Evolutionary conservation across 2,797 vertebrate genomes (phyloP), one percentile per base, ranked within the genome.

Genomic region (Alectoris magna): DNA sequence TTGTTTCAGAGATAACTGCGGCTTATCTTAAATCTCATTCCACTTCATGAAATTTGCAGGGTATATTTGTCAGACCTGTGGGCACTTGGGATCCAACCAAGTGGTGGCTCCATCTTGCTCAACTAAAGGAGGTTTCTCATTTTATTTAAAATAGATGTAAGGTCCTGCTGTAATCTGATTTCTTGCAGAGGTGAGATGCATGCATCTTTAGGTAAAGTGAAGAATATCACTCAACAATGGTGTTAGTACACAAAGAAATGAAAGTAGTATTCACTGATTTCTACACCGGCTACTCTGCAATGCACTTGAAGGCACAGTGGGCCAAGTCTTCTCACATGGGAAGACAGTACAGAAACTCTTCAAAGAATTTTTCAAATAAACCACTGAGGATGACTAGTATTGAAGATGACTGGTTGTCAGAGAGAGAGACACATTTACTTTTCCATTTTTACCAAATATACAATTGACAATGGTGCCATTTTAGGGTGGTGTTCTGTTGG

Each of bases 321-420:
- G 41, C 7, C 48, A 84, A 70, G 19, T 43, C 34, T 75, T 87
- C 55, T 79, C 48, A 59, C 36, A 31, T 83, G 43, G 24, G 56
- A 77, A 41, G 58, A 82, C 29, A 94, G 53, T 13, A 71, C 18
- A 76, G 26, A 87, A 53, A 22, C 6, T 79, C 10, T 60, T 85
- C 39, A 73, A 79, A 79, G 11, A 11, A 71, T 84, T 93, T 90
- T 93, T 80, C 39, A 87, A 60, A 76, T 62, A 92, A 89, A 84
- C 8, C 22, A 34, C 4, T 66, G 53, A 87, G 56, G 68, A 49
- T 80, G 49, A 83, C 44, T 91, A 90, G 76, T 87, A 62, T 49
- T 88, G 59, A 94, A 66, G 53, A 78, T 66, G 31, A 27, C 56
- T 44, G 14, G 22, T 46, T 91, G 23, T 83, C 77, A 93, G 39